Base-by-base conservation (phyloP, 2,797 vertebrate genomes). In the Ceryle rudis region DNA sequence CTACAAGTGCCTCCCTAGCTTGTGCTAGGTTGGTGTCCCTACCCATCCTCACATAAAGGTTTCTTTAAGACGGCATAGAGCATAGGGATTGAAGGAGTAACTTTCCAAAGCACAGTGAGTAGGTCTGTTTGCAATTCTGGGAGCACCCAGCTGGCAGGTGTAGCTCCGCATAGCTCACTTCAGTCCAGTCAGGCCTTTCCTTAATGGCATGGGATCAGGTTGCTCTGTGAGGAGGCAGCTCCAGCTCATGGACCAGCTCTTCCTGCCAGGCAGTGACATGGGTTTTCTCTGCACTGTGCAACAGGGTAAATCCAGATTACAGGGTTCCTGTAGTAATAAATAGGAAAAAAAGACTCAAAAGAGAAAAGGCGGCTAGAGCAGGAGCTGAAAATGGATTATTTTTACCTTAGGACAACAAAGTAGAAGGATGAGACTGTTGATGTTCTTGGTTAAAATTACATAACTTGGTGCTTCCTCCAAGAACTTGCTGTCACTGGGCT, bases 41-140 rank as follows among this genome's bases (percentile, higher is more conserved):
- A n/a, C 4, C 19, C 17, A 26, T 49, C 7, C 61, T 52, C 2
- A 0, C 3, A 14, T 1, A 29, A 81, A 47, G 26, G 7, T 33
- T 46, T 21, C 14, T 58, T 66, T 42, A 62, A 89, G n/a, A 7
- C 47, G 51, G 16, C 2, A 28, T 4, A 33, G 5, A 52, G 16
- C 0, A 5, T 29, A 35, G 23, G 26, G n/a, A 41, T 15, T 16
- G 46, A 75, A 85, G 62, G 12, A 61, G 1, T 22, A 25, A 26
- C 23, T 52, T 44, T 22, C 46, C 52, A 84, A 86, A 74, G 51
- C 41, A 42, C 54, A 39, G 22, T 0, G 0, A 26, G 15, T 14
- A 35, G 23, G 8, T 44, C 15, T 35, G 14, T 8, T 37, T 33
- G 61, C 4, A 4, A 20, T 79, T 79, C 41, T 69, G 58, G 70